Percentiles rank a stretch among this genome's conserved stretches.
These are phyloP conservation scores for Oscheius sp. DNA, from an alignment of 2,888 invertebrate species.

Conservation along the genomic window DNA sequence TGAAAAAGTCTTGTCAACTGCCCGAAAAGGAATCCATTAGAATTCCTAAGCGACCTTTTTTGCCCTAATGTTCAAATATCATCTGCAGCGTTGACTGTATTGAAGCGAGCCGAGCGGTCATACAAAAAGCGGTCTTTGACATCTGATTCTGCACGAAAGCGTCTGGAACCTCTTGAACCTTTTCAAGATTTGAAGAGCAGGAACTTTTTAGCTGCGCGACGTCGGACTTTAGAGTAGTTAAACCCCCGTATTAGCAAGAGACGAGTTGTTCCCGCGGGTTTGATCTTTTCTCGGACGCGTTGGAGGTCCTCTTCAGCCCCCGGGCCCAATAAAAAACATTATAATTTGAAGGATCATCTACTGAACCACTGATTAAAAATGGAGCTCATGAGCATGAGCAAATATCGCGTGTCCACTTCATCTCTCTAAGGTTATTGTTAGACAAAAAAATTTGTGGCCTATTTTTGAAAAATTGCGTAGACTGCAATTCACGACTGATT, in stretches of 20 bases:
- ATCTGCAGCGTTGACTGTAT: too few relatives aligned
- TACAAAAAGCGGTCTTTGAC: too few relatives aligned
- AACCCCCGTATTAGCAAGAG: conserved; percentile 5
- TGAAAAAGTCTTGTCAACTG: background rate
- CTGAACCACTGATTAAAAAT: background rate
- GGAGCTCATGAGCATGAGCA: background rate
- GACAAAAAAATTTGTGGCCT: too few relatives aligned
- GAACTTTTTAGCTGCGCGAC: conserved; percentile 5
- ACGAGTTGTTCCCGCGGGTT: conserved; percentile 3
- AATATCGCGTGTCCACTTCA: too few relatives aligned
- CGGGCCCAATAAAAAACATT: background rate
- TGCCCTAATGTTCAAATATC: background rate
- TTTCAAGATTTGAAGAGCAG: too few relatives aligned
- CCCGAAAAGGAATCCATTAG: background rate
- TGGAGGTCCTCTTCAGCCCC: background rate
- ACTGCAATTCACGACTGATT: too few relatives aligned
- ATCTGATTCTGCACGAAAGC: too few relatives aligned
- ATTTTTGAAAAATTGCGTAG: too few relatives aligned
- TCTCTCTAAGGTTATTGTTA: too few relatives aligned
- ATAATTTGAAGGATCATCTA: background rate
- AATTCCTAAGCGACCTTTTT: background rate
- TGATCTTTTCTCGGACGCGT: conserved; percentile 6
- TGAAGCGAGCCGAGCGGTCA: too few relatives aligned
- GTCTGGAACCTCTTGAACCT: too few relatives aligned
- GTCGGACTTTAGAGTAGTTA: conserved; percentile 1